Evolutionary conservation across 2,113 vertebrate genomes (phyloP).

Genomic region (Porphyrio hochstetteri): DNA sequence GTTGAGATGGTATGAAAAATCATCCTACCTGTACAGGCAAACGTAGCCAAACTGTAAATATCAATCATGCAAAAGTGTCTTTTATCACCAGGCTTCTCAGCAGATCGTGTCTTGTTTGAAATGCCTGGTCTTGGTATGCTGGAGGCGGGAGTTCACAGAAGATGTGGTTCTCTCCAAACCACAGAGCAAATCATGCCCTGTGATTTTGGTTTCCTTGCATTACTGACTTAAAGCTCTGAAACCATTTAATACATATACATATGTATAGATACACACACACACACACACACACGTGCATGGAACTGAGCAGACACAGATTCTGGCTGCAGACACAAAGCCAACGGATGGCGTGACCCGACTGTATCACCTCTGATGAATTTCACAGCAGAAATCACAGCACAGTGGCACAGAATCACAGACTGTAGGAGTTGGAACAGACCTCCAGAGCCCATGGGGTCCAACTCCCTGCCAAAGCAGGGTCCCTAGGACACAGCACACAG

Average conservation of each 20-base stretch:
- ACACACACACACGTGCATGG: neutral
- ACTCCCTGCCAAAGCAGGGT: too few relatives aligned
- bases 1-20: neutral
- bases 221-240: neutral
- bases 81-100: neutral
- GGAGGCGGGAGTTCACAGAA: neutral
- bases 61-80: neutral
- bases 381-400: neutral
- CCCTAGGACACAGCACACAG: too few relatives aligned
- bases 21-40: neutral
- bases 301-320: neutral
- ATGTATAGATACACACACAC: too few relatives aligned
- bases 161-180: conserved; percentile 58
- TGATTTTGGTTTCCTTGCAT: conserved; percentile 59
- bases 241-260: neutral
- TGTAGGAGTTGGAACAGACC: too few relatives aligned
- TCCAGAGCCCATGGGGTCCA: too few relatives aligned
- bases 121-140: neutral
- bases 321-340: neutral
- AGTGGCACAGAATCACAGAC: too few relatives aligned
- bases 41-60: neutral
- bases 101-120: neutral
- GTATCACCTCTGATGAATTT: neutral
- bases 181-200: conserved; percentile 19
- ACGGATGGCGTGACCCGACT: neutral